Conservation (phyloP, 2,113 vertebrate genomes). For the Pyrgilauda ruficollis region DNA sequence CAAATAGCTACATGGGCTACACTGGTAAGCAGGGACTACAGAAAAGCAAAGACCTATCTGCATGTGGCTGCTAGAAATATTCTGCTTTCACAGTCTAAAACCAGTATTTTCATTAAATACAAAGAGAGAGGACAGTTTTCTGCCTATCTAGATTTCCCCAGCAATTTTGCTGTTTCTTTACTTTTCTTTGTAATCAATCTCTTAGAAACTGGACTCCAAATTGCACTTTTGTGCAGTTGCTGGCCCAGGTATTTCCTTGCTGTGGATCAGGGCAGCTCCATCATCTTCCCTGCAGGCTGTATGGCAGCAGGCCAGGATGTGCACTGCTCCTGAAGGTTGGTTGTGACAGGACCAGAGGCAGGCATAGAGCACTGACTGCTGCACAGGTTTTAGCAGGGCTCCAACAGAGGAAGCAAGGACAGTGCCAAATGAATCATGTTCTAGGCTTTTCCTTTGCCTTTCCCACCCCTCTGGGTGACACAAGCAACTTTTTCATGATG, state of each 20-base stretch:
- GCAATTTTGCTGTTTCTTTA: background rate
- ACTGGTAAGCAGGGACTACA: background rate
- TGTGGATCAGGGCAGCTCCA: background rate
- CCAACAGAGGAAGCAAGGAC: background rate
- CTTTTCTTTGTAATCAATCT: background rate
- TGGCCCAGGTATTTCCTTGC: background rate
- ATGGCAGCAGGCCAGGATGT: background rate
- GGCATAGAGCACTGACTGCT: background rate
- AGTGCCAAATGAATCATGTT: conserved; percentile 39
- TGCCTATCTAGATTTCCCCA: background rate
- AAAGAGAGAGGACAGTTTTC: background rate
- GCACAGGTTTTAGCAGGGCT: background rate
- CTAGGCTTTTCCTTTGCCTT: conserved; percentile 18
- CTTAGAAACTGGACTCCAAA: background rate
- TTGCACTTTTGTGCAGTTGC: background rate
- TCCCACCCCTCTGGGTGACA: conserved; percentile 1
- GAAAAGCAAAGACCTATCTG: background rate
- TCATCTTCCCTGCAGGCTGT: background rate
- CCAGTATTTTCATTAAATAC: background rate
- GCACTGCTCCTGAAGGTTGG: background rate
- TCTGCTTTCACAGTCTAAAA: background rate
- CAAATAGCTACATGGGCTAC: background rate
- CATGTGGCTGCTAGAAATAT: background rate
- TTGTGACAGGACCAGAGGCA: background rate
- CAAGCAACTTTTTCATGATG: background rate